Evolutionary conservation across 2,888 invertebrate species (phyloP).

Genomic region (Epinotia demarniana): DNA sequence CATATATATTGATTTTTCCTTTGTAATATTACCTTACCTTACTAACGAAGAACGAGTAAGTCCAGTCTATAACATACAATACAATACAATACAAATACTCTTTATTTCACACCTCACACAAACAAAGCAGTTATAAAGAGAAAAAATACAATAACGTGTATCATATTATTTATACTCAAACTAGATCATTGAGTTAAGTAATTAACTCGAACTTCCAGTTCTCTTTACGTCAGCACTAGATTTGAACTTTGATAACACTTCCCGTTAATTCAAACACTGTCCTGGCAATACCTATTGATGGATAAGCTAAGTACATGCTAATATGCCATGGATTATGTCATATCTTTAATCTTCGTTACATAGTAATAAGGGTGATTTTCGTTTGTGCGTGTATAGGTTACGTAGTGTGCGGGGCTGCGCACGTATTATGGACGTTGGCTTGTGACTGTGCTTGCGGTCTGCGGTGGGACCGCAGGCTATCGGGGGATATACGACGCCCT

Average conservation of each 20-base stretch:
- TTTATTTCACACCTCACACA: too few species aligned
- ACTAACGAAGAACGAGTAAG: too few species aligned
- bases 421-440: conserved; percentile 39
- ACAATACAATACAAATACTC: too few species aligned
- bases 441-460: conserved; percentile 63
- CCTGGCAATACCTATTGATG: conserved; percentile 27
- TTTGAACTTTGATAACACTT: conserved; percentile 1
- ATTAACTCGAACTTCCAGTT: too few species aligned
- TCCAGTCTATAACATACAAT: too few species aligned
- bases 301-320: conserved; percentile 33
- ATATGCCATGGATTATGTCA: conserved; percentile 7
- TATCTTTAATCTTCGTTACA: neutral
- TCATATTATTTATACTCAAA: too few species aligned
- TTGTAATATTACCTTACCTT: too few species aligned
- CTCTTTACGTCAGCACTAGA: neutral
- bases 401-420: conserved; percentile 11
- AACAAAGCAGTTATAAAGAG: too few species aligned
- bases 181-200: too few species aligned
- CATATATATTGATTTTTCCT: too few species aligned
- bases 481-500: conserved; percentile 67
- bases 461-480: conserved; percentile 71
- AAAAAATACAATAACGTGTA: too few species aligned
- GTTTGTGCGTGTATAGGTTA: conserved; percentile 4
- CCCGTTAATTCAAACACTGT: conserved; percentile 17
- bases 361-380: conserved; percentile 22